Conservation (phyloP, 2,888 invertebrate genomes). For the Parthenolecanium corni region DNA sequence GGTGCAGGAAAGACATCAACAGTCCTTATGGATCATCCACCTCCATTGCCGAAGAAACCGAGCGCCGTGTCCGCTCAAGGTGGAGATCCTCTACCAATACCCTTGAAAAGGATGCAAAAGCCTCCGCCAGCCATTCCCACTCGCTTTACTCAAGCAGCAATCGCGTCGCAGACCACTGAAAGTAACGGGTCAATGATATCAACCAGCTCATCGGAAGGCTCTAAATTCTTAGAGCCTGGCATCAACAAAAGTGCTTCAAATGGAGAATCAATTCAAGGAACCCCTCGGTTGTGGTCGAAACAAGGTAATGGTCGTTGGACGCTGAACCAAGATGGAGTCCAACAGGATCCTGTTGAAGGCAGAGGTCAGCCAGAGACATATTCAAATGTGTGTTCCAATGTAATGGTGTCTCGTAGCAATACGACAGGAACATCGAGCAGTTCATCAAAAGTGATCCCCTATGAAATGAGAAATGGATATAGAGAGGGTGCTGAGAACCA, state of each 20-base stretch:
- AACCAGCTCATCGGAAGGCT: conserved; percentile 27
- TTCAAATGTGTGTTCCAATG: neutral
- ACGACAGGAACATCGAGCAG: neutral
- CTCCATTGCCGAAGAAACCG: conserved; percentile 36
- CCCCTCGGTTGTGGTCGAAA: conserved; percentile 5
- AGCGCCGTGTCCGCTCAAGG: conserved; percentile 32
- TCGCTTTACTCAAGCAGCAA: conserved; percentile 34
- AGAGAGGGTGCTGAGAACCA: neutral
- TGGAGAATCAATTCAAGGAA: neutral
- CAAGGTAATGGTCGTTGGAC: neutral
- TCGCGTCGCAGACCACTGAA: conserved; percentile 36
- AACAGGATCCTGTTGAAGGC: neutral
- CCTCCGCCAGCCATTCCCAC: conserved; percentile 33
- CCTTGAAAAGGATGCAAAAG: conserved; percentile 32
- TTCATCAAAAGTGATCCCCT: neutral
- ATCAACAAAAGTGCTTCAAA: neutral
- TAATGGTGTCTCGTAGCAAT: neutral
- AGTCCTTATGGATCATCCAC: conserved; percentile 35
- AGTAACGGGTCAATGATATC: conserved; percentile 1
- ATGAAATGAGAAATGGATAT: neutral
- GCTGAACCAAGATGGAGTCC: neutral
- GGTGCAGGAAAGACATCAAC: conserved; percentile 32
- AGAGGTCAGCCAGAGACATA: neutral
- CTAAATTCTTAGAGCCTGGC: conserved; percentile 6
- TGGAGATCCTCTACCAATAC: conserved; percentile 32